Evolutionary conservation across 92 coral and sea anemone genomes (phyloP).

Genomic region (Palythoa grandis): DNA sequence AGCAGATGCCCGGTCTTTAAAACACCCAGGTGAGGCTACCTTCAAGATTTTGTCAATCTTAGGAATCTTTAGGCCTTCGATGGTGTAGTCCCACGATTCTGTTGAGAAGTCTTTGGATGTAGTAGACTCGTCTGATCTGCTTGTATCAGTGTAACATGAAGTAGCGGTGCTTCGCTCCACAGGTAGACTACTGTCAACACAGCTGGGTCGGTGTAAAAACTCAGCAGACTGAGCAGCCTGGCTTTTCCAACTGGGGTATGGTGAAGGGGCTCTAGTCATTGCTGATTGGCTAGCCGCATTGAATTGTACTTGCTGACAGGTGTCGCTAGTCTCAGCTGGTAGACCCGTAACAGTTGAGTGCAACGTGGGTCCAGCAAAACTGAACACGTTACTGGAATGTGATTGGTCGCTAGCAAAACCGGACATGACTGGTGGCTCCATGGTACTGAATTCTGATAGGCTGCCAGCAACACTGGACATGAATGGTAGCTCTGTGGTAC

Average conservation of each 20-base stretch:
- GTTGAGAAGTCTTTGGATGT: not conserved
- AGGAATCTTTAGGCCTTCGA: conserved; percentile 31
- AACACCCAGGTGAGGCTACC: not conserved
- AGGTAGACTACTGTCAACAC: not conserved
- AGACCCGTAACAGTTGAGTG: too few relatives aligned
- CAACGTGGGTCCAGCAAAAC: not conserved
- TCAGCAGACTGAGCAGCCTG: too few relatives aligned
- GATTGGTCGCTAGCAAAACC: not conserved
- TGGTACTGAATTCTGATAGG: not conserved
- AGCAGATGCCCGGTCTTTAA: not conserved
- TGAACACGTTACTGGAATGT: not conserved
- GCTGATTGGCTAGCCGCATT: too few relatives aligned
- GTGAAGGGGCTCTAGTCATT: not conserved
- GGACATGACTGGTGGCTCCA: not conserved
- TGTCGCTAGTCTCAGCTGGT: not conserved
- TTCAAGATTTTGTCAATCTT: not conserved
- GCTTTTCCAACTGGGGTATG: not conserved
- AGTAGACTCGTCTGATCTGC: not conserved
- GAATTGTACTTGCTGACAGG: too few relatives aligned
- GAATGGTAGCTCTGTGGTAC: not conserved
- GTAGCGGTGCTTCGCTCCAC: not conserved
- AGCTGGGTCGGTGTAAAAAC: too few relatives aligned
- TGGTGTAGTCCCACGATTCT: not conserved
- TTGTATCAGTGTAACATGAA: not conserved
- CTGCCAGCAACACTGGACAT: not conserved